These are phyloP conservation scores for Medauroidea extradentata DNA, from an alignment of 1,140 invertebrate genomes.

Conservation along the genomic window DNA sequence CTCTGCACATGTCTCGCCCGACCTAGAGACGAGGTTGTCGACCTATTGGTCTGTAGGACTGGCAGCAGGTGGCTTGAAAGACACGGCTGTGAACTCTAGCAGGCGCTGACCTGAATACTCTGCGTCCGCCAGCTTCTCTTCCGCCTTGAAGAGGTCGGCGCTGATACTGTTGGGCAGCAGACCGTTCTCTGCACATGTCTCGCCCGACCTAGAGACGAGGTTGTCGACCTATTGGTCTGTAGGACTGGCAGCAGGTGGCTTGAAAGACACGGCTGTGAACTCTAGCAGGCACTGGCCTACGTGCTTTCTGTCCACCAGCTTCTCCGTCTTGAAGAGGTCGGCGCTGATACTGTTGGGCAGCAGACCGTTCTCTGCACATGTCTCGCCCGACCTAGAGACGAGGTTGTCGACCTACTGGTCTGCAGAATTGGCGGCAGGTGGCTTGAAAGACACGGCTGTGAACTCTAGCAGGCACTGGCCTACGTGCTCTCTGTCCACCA, in stretches of 20 bases:
- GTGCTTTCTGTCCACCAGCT: not conserved
- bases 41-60: no score
- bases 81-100: no score
- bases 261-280: no score
- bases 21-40: no score
- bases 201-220: no score
- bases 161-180: constrained; percentile 81
- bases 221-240: no score
- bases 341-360: constrained; percentile 81
- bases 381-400: no score
- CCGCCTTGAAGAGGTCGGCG: constrained; percentile 66
- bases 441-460: no score
- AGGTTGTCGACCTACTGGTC: no score
- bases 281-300: constrained; percentile 45
- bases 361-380: constrained; percentile 74
- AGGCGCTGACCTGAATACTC: constrained; percentile 45
- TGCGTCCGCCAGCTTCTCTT: constrained; percentile 40
- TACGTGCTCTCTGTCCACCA: not conserved
- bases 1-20: constrained; percentile 70
- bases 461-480: constrained; percentile 45
- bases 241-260: no score
- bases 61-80: no score
- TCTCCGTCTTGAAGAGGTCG: constrained; percentile 62
- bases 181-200: constrained; percentile 74
- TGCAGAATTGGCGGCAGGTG: no score